A percentile compares a stretch with the other conserved stretches of the same genome.
phyloP scores from a whole-genome alignment of 2,888 invertebrate species.

The Meta bourneti region DNA sequence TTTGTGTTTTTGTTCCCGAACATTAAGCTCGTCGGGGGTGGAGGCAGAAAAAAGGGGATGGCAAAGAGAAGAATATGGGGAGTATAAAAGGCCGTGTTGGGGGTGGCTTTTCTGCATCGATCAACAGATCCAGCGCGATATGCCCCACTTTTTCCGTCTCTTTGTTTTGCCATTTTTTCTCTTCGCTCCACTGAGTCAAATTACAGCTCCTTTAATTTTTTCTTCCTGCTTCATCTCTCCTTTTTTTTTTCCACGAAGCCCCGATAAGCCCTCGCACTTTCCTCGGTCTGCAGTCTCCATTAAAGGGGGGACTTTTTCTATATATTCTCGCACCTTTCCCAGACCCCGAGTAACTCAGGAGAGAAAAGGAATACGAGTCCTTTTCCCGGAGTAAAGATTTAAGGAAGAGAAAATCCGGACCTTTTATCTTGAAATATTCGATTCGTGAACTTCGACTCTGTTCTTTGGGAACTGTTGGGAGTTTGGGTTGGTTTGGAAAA shows the following conservation, averaged over 20 bases:
- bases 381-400: constrained; percentile 32
- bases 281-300: constrained; percentile 67
- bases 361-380: background rate
- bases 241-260: constrained; percentile 1
- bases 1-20: constrained; percentile 58
- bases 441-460: constrained; percentile 29
- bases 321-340: constrained; percentile 22
- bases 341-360: background rate
- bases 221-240: background rate
- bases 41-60: constrained; percentile 16
- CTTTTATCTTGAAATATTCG: constrained; percentile 60
- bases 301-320: constrained; percentile 31
- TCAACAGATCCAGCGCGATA: constrained; percentile 70
- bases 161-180: constrained; percentile 66
- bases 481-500: background rate
- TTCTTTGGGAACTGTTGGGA: background rate
- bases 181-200: constrained; percentile 64
- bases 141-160: constrained; percentile 70
- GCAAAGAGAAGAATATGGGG: constrained; percentile 55
- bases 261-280: constrained; percentile 60
- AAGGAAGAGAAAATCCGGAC: constrained; percentile 44
- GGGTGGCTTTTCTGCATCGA: constrained; percentile 74
- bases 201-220: constrained; percentile 68
- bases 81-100: constrained; percentile 49
- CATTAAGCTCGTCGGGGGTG: constrained; percentile 58